Conservation (phyloP, 2,797 vertebrate genomes). For the Cygnus olor region DNA sequence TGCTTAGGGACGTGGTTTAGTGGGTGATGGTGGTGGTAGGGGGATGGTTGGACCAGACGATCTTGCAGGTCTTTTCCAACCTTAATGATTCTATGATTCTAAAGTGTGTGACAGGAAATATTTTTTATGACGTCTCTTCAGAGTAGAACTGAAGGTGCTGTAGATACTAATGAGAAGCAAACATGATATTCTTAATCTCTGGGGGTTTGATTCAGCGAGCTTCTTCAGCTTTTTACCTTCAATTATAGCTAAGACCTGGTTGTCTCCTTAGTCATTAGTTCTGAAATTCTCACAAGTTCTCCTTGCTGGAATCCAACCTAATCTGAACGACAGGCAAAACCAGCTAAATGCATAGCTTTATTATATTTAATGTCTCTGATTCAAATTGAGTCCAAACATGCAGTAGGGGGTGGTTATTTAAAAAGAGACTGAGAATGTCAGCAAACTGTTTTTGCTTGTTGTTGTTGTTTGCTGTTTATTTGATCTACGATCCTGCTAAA, state of each 20-base stretch:
- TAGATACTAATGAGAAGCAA: neutral
- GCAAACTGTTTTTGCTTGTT: neutral
- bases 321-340: rapidly evolving
- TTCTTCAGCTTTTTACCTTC: neutral
- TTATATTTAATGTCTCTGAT: neutral
- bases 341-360: rapidly evolving
- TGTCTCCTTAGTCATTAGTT: neutral
- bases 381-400: neutral
- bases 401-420: neutral
- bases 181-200: neutral
- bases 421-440: neutral
- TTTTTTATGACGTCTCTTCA: neutral
- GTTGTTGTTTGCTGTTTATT: neutral
- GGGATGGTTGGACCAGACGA: too few relatives aligned
- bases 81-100: too few relatives aligned
- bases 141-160: neutral
- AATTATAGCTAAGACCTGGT: neutral
- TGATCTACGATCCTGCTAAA: neutral
- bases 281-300: neutral
- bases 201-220: neutral
- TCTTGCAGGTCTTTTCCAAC: too few relatives aligned
- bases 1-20: too few relatives aligned
- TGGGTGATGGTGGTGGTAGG: too few relatives aligned
- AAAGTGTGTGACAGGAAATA: neutral
- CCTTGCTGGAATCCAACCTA: neutral